Evolutionary conservation across 2,113 vertebrate species (phyloP).

Genomic region (Dromas ardeola): DNA sequence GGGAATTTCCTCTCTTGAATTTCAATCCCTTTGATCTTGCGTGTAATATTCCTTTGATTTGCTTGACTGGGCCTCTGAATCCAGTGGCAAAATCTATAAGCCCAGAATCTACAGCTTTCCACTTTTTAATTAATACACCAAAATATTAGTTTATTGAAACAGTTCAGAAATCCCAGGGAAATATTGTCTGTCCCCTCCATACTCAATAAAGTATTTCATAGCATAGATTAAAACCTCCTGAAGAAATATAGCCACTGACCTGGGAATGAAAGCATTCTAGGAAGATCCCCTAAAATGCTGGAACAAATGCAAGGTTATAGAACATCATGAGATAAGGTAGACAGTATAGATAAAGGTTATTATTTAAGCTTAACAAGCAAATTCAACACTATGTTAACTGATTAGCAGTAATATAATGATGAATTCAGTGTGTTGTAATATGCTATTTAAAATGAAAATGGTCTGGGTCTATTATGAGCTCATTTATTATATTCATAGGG

Average conservation of each 20-base stretch:
- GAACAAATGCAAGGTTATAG: background rate
- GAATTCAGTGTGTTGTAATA: constrained; percentile 19
- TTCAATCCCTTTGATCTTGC: background rate
- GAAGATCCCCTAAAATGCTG: background rate
- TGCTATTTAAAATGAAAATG: background rate
- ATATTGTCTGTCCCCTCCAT: background rate
- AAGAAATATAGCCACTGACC: background rate
- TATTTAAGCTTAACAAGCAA: background rate
- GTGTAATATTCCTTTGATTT: background rate
- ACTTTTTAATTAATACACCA: background rate
- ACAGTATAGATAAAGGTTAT: background rate
- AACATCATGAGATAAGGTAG: background rate
- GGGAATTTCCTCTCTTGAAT: background rate
- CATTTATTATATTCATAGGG: constrained; percentile 12
- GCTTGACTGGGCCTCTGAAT: background rate
- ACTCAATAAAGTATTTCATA: background rate
- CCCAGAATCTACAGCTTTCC: background rate
- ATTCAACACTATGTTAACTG: background rate
- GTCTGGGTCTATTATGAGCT: background rate
- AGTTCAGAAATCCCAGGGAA: background rate
- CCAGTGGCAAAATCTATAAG: background rate
- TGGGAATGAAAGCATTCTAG: background rate
- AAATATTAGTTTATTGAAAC: background rate
- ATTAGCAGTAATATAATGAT: constrained; percentile 19
- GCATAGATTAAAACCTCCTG: background rate